Conservation (phyloP, 2,797 vertebrate genomes). For the Pseudochromis fuscus region DNA sequence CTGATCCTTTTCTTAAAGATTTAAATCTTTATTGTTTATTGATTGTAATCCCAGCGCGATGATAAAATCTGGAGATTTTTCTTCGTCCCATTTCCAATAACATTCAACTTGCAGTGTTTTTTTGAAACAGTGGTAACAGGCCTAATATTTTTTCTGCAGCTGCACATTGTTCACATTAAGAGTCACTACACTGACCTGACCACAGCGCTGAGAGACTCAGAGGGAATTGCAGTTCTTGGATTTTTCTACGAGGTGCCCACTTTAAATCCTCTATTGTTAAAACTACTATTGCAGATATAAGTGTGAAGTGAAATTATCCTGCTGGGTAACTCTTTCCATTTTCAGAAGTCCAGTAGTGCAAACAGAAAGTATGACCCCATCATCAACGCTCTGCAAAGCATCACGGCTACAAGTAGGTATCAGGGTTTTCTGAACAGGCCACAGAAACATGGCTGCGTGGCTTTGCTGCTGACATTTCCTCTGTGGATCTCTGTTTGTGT, state of each 20-base stretch:
- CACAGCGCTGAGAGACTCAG: conserved; percentile 70
- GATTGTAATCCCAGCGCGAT: neutral
- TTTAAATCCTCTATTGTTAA: neutral
- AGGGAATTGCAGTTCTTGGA: conserved; percentile 89
- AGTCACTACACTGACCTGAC: conserved; percentile 43
- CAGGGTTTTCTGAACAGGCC: neutral
- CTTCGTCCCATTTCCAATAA: neutral
- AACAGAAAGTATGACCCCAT: conserved; percentile 82
- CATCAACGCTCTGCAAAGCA: conserved; percentile 64
- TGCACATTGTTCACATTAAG: conserved; percentile 93
- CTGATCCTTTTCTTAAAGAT: too few relatives aligned
- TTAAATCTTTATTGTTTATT: too few relatives aligned
- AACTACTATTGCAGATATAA: neutral
- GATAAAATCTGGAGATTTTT: neutral
- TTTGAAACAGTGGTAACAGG: neutral
- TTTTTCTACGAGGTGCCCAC: conserved; percentile 90
- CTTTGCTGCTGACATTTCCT: neutral
- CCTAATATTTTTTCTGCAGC: conserved; percentile 73
- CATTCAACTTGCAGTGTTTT: neutral
- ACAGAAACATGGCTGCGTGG: neutral
- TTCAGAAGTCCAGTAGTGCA: conserved; percentile 67
- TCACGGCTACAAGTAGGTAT: conserved; percentile 77
- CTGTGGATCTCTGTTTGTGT: neutral
- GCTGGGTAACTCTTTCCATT: conserved; percentile 16
- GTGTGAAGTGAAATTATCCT: neutral